Evolutionary conservation across 2,113 vertebrate species (phyloP), one percentile per base, ranked within the genome.

Genomic region (Leuciscus idus): DNA sequence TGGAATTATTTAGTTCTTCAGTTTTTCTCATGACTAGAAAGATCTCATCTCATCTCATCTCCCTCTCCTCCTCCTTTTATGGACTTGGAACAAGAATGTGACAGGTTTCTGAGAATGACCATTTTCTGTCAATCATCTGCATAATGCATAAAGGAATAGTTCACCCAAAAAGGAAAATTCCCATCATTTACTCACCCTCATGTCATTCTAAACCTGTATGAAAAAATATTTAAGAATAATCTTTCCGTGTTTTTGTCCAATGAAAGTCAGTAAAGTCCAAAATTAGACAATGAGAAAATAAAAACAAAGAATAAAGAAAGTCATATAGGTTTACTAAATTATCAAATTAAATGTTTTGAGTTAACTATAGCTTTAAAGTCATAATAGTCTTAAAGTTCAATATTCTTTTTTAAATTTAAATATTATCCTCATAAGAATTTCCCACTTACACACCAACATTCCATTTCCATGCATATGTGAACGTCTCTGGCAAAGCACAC

Each of bases 111-210:
- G 72, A 75, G 6, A 75, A 26, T 0, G 3, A 28, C 43, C 13
- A 4, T 50, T 75, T 75, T 79, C 76, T 62, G 77, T 80, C 77
- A 61, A 8, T 80, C 77, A 80, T 80, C 50, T 52, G 4, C 30
- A 17, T 17, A 43, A 62, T 62, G 28, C 30, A 39, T 33, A 76
- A 72, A 72, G 36, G 28, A 55, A 39, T 3, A 61, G 11, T 75
- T 75, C 72, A 74, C 72, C 23, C 12, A 17, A 9, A 48, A n/a
- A 17, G 39, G 23, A 17, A 75, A 74, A 74, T 48, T 48, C 39
- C 46, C 70, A 46, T 73, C 21, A 46, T 74, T 48, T 39, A 23
- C 68, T 46, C 72, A 48, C n/a, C 39, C 39, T 15, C 12, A 17
- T 48, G 39, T 26, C 13, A 75, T 48, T 75, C 13, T 23, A 75